Conservation (phyloP, 2,888 invertebrate species). For the Crematogaster levior region DNA sequence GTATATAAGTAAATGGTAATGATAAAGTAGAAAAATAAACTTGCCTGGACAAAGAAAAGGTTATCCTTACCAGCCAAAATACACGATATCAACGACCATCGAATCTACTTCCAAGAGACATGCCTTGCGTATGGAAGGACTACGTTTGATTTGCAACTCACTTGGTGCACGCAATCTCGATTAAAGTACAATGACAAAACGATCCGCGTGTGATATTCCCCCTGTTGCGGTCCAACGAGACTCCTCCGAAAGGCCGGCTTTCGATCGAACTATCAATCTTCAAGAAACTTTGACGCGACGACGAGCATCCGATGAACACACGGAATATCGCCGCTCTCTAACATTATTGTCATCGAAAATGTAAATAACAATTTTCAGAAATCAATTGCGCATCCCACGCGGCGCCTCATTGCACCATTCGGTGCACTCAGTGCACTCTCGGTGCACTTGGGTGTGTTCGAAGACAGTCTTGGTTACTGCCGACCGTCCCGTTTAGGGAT, state of each 20-base stretch:
- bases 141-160: conserved; percentile 25
- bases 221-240: neutral
- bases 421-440: no score
- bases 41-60: conserved; percentile 41
- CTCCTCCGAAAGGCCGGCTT: neutral
- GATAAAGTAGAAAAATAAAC: conserved; percentile 19
- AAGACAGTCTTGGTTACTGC: neutral
- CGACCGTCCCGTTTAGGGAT: no score
- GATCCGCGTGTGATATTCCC: neutral
- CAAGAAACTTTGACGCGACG: neutral
- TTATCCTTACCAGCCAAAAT: conserved; percentile 29
- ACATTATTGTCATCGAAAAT: conserved; percentile 8
- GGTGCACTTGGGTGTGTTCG: no score
- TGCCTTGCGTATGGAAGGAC: neutral
- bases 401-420: no score
- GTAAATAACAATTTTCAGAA: neutral
- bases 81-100: neutral
- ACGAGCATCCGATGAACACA: neutral
- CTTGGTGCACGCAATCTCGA: conserved; percentile 18
- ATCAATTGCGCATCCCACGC: neutral
- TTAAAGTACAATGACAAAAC: neutral
- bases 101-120: conserved; percentile 28
- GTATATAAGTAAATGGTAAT: neutral
- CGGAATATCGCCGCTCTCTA: neutral
- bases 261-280: neutral